phyloP scores from a whole-genome alignment of 37 sponge, comb jelly and placozoan species.

The Cladorhizidae sp. region DNA sequence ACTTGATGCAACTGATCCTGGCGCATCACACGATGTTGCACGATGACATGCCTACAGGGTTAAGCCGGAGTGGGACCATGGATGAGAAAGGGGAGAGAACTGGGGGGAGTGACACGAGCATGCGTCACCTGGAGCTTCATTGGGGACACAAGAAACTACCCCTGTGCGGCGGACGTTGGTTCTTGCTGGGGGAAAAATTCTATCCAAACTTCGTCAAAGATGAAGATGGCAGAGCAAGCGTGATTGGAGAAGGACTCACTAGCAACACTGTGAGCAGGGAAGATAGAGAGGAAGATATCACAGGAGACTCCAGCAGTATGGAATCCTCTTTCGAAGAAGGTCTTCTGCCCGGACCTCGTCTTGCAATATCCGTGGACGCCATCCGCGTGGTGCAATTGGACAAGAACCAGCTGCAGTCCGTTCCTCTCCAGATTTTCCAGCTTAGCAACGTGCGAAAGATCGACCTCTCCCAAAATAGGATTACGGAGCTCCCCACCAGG shows the following conservation, averaged over 20 bases:
- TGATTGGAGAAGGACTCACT: no score
- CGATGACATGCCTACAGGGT: not conserved
- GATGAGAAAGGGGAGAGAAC: not conserved
- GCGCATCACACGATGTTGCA: conserved; percentile 21
- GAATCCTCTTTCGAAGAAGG: not conserved
- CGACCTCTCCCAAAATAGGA: conserved; percentile 35
- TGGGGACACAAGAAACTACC: conserved; percentile 53
- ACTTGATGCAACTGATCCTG: conserved; percentile 38
- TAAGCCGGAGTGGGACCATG: not conserved
- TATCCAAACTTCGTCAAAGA: not conserved
- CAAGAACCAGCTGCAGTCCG: conserved; percentile 26
- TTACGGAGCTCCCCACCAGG: conserved; percentile 29
- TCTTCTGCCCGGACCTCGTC: not conserved
- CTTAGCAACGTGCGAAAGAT: conserved; percentile 43
- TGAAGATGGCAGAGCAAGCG: no score
- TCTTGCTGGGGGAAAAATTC: not conserved
- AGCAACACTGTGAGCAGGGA: no score
- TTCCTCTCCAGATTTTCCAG: conserved; percentile 57
- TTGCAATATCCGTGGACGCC: not conserved
- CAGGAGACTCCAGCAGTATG: no score
- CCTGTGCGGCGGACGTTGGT: conserved; percentile 31
- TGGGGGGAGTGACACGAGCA: not conserved
- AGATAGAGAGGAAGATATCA: no score
- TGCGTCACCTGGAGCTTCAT: conserved; percentile 10
- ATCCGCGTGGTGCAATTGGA: conserved; percentile 33